Conservation (phyloP, 2,888 invertebrate species). For the Pollenia amentaria region DNA sequence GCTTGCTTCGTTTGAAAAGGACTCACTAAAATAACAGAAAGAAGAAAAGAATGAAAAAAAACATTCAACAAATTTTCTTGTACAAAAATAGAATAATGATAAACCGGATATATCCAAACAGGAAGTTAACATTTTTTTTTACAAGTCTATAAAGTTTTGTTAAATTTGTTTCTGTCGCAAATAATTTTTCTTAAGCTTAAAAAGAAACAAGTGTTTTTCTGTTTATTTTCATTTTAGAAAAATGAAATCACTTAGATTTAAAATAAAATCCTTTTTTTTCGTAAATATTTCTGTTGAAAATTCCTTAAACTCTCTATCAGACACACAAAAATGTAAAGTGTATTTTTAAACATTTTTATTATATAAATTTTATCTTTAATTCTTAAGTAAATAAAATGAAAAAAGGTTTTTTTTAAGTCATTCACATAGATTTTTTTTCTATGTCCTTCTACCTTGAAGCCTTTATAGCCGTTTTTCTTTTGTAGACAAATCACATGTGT, state of each 20-base stretch:
- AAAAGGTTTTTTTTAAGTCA: slow-evolving; percentile 9
- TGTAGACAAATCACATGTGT: slow-evolving; percentile 30
- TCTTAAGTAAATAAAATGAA: slow-evolving; percentile 52
- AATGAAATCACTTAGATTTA: slow-evolving; percentile 5
- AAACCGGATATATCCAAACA: slow-evolving; percentile 62
- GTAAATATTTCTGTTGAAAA: neutral
- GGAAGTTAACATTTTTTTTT: slow-evolving; percentile 56
- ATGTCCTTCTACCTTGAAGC: slow-evolving; percentile 34
- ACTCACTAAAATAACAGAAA: neutral
- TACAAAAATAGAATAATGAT: slow-evolving; percentile 44
- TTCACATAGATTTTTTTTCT: neutral
- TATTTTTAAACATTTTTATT: slow-evolving; percentile 13
- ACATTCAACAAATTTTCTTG: slow-evolving; percentile 22
- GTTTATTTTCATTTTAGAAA: neutral
- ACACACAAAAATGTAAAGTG: too few relatives aligned
- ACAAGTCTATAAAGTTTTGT: neutral
- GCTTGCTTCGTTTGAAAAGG: neutral
- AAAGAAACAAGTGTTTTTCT: neutral
- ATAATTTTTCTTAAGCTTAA: neutral
- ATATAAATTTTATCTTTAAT: slow-evolving; percentile 17
- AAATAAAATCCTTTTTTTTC: slow-evolving; percentile 14
- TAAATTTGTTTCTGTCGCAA: neutral
- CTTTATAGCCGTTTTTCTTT: slow-evolving; percentile 26
- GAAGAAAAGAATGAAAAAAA: neutral
- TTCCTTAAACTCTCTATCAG: neutral